These are phyloP conservation scores for Drosophila paulistorum DNA, from an alignment of 1,140 invertebrate species.

Conservation along the genomic window DNA sequence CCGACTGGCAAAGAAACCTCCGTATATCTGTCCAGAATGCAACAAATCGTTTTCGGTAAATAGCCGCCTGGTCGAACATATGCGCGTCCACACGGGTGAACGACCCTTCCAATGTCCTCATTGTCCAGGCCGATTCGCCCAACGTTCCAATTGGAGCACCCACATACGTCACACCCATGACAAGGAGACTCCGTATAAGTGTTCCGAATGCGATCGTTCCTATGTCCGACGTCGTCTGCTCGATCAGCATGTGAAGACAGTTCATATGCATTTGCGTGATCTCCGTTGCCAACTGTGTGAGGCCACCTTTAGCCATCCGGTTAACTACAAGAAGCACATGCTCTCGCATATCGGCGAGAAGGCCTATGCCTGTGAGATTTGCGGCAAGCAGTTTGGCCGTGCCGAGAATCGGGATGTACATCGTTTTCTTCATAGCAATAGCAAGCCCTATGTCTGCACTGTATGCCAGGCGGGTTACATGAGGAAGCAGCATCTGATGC, in stretches of 20 bases:
- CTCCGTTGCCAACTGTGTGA: constrained; percentile 89
- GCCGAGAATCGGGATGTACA: constrained; percentile 93
- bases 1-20: background rate
- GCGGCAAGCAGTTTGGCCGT: constrained; percentile 93
- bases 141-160: constrained; percentile 91
- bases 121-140: constrained; percentile 90
- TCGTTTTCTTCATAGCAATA: constrained; percentile 92
- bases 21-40: constrained; percentile 87
- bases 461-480: constrained; percentile 92
- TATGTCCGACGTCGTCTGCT: constrained; percentile 90
- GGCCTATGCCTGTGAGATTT: constrained; percentile 92
- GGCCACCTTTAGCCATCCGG: constrained; percentile 92
- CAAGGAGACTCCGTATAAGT: constrained; percentile 89
- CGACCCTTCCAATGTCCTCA: constrained; percentile 90
- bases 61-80: constrained; percentile 90
- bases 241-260: constrained; percentile 92
- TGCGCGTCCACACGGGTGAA: constrained; percentile 89
- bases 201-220: constrained; percentile 87
- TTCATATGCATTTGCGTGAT: constrained; percentile 91
- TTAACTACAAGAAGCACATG: constrained; percentile 92
- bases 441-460: constrained; percentile 93
- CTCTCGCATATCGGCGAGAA: constrained; percentile 91
- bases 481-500: constrained; percentile 90
- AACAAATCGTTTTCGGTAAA: constrained; percentile 90
- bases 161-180: constrained; percentile 91